Conservation (phyloP, 2,797 vertebrate genomes). For the Mareca strepera region DNA sequence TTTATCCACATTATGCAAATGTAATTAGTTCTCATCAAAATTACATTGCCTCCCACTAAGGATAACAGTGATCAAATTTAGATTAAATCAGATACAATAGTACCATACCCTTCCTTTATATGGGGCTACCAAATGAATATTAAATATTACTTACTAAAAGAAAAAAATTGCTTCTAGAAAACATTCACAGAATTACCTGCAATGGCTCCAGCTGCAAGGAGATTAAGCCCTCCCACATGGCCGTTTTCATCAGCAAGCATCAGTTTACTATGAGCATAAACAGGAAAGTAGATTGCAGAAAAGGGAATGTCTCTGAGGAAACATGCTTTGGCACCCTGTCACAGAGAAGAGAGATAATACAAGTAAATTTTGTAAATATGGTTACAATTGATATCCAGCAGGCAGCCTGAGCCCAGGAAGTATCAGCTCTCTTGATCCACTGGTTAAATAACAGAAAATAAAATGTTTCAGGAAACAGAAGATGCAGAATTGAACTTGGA, state of each 20-base stretch:
- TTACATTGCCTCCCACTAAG: constrained; percentile 78
- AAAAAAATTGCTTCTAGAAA: constrained; percentile 42
- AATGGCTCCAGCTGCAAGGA: constrained; percentile 93
- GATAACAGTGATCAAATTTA: constrained; percentile 78
- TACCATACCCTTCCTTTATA: constrained; percentile 74
- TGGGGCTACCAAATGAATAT: constrained; percentile 67
- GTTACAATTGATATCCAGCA: not conserved
- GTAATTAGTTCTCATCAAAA: constrained; percentile 86
- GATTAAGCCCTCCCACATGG: constrained; percentile 88
- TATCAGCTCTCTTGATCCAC: not conserved
- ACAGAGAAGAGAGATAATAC: constrained; percentile 52
- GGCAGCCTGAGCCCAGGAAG: not conserved
- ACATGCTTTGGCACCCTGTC: constrained; percentile 97
- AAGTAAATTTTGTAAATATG: constrained; percentile 47
- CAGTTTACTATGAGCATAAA: constrained; percentile 92
- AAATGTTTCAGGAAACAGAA: not conserved
- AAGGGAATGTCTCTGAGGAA: constrained; percentile 99
- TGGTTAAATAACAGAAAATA: not conserved
- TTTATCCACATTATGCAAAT: constrained; percentile 90
- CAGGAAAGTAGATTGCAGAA: constrained; percentile 98
- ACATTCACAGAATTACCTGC: constrained; percentile 86
- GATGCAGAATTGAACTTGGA: not conserved
- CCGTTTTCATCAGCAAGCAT: constrained; percentile 88
- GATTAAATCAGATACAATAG: constrained; percentile 79
- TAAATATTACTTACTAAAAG: constrained; percentile 53